phyloP scores from a whole-genome alignment of 2,888 invertebrate genomes.

The Lutraria lutraria region DNA sequence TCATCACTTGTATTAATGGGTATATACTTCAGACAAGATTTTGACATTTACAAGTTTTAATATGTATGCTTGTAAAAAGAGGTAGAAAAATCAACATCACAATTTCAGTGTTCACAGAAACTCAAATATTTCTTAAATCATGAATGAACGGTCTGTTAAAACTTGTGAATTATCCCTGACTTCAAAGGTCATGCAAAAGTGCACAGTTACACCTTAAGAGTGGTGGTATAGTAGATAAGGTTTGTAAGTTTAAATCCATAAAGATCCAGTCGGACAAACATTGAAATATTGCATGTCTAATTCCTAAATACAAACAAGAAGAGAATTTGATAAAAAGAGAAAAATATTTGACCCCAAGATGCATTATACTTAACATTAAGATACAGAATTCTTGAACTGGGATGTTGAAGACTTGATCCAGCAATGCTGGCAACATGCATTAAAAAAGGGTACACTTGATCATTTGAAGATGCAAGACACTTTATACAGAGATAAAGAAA shows the following conservation, averaged over 20 bases:
- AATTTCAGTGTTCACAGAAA: slow-evolving; percentile 10
- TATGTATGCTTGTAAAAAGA: slow-evolving; percentile 22
- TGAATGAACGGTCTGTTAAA: slow-evolving; percentile 15
- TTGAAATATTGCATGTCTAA: too few species aligned
- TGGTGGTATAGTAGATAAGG: slow-evolving; percentile 12
- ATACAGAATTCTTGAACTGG: too few species aligned
- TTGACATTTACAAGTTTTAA: slow-evolving; percentile 27
- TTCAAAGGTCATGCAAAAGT: slow-evolving; percentile 20
- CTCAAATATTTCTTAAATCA: slow-evolving; percentile 18
- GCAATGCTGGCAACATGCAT: background rate
- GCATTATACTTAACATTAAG: too few species aligned
- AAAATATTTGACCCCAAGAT: too few species aligned
- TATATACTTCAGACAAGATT: slow-evolving; percentile 27
- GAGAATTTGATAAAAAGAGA: too few species aligned
- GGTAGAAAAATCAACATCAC: slow-evolving; percentile 17
- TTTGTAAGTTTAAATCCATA: slow-evolving; percentile 5
- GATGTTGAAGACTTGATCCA: background rate
- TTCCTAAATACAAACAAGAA: too few species aligned
- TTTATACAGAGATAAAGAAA: too few species aligned
- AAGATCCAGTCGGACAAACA: background rate
- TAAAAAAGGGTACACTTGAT: too few species aligned
- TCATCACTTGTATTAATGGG: slow-evolving; percentile 17
- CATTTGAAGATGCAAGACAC: too few species aligned
- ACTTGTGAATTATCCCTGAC: slow-evolving; percentile 18
- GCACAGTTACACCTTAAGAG: slow-evolving; percentile 23